Evolutionary conservation across 2,888 invertebrate species (phyloP), one percentile per base, ranked within the genome.

Genomic region (Agrotis clavis): DNA sequence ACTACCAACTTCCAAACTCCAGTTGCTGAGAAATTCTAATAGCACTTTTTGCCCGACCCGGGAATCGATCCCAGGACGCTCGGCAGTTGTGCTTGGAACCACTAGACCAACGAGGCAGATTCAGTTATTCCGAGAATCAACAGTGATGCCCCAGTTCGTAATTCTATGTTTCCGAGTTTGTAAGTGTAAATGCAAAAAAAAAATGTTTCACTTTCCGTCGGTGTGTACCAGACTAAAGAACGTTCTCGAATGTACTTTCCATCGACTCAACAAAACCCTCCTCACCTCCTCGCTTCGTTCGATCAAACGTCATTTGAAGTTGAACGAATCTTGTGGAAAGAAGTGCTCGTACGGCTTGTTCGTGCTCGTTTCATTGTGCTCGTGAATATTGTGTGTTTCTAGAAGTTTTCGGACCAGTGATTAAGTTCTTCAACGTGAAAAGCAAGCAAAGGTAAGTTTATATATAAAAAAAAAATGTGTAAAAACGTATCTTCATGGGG

Each of bases 181-280:
- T 30, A 35, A 41, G 41, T 11, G 9, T 41, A 41, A 41, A 41
- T 41, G 41, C 9, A 9, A 7, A 35, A 41, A 41, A 47, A 14
- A 51, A 6, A 19, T 19, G 6, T 4, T 21, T 60, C 25, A 3
- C 11, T 0, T 56, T 56, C 2, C 74, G 54, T 7, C 1, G 41
- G 74, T 80, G 64, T 56, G 47, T 41, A 67, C 74, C 7, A 45
- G 75, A 67, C 41, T 77, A 84, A 82, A 75, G 90, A 90, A 90
- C 83, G 81, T 90, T 90, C 90, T 89, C 82, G 90, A 90, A 89
- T 61, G 54, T 81, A 63, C 77, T 67, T 78, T 74, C 71, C 70
- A 77, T 82, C 77, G 72, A 69, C 78, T 69, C 14, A 16, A 63
- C 35, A 53, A 69, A 74, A 63, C 61, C 63, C 60, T 79, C 69